Evolutionary conservation across 2,797 vertebrate species (phyloP).

Genomic region (Myotis pilosus): DNA sequence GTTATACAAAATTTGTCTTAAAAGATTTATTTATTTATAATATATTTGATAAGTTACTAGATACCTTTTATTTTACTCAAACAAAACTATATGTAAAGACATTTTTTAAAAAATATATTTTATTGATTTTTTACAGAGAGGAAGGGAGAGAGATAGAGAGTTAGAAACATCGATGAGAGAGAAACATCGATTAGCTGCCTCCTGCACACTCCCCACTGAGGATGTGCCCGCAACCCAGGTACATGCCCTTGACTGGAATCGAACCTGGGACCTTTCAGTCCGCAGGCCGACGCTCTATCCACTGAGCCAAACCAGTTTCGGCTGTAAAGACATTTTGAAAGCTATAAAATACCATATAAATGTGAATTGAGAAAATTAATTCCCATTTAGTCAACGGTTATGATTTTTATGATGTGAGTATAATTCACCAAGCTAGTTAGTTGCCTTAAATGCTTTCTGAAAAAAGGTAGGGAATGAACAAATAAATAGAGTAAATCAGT

Average conservation of each 20-base stretch:
- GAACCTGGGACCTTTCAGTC: too few relatives aligned
- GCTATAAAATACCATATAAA: not conserved
- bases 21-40: slow-evolving; percentile 25
- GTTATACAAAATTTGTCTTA: not conserved
- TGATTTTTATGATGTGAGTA: not conserved
- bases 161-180: too few relatives aligned
- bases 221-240: too few relatives aligned
- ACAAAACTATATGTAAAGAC: too few relatives aligned
- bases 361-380: slow-evolving; percentile 49
- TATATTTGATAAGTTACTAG: slow-evolving; percentile 35
- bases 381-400: not conserved
- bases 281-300: too few relatives aligned
- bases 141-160: too few relatives aligned
- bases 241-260: too few relatives aligned
- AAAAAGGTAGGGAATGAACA: not conserved
- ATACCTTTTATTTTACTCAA: not conserved
- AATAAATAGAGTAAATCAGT: not conserved
- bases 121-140: too few relatives aligned
- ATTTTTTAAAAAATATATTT: too few relatives aligned
- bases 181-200: too few relatives aligned
- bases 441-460: slow-evolving; percentile 18
- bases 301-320: too few relatives aligned
- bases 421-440: slow-evolving; percentile 1
- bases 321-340: slow-evolving; percentile 27
- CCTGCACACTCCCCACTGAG: too few relatives aligned